Evolutionary conservation across 2,113 vertebrate species (phyloP), one percentile per base, ranked within the genome.

Genomic region (Ceyx melanurus): DNA sequence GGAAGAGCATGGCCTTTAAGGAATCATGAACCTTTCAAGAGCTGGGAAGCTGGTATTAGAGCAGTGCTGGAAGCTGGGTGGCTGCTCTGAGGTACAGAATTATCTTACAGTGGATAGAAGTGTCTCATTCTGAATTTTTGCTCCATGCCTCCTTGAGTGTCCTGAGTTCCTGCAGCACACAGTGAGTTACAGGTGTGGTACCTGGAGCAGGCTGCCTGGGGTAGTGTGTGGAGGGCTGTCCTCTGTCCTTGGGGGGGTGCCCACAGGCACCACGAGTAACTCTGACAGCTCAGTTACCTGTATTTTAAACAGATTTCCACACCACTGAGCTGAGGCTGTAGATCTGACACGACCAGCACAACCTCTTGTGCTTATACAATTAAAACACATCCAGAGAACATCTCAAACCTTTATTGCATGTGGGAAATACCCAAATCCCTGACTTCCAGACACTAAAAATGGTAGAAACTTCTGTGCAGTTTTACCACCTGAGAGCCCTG

Each of bases 181-280:
- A 56, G 66, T 82, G 60, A 48, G 35, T 77, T 70, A 81, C 84
- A 79, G n/a, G 72, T n/a, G 28, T 82, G 46, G 76, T 70, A 20
- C 56, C 88, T 86, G 83, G 72, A 78, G 80, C 61, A 83, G 90
- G 77, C 75, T 94, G 15, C 71, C 71, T 68, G 86, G 62, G 91
- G 35, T 9, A 6, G 42, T 12, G 78, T 42, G 57, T 53, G 86
- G 67, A 68, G 37, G 43, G n/a, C 29, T 84, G 42, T 8, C 10
- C 43, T 35, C 3, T 28, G 19, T 46, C 35, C 19, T 77, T 43
- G 54, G 15, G 70, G 66, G 70, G 33, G 19, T 50, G 60, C 61
- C 20, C 15, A 0, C 5, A 2, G 20, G 35, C 50, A 13, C 18
- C 26, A 2, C 19, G 22, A 16, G 33, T 37, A 4, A 50, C 58